Evolutionary conservation across 2,888 invertebrate species (phyloP).

Genomic region (Corythucha ciliata): DNA sequence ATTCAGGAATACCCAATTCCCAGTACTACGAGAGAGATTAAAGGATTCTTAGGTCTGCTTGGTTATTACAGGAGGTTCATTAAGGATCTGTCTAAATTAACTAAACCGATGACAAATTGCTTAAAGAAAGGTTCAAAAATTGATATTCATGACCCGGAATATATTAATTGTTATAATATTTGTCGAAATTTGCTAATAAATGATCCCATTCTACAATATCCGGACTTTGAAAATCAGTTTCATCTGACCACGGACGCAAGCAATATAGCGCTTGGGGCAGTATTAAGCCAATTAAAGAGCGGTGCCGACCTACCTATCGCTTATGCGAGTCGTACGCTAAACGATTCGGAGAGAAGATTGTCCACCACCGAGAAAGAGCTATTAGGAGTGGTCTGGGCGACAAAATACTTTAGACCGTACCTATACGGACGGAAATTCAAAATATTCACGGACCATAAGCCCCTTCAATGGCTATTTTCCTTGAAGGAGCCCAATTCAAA

Average conservation of each 20-base stretch:
- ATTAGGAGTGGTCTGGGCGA: constrained; percentile 4
- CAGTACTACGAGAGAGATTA: neutral
- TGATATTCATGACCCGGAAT: constrained; percentile 6
- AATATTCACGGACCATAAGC: constrained; percentile 7
- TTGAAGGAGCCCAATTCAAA: constrained; percentile 13
- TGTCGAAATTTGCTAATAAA: constrained; percentile 19
- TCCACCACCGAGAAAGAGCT: neutral
- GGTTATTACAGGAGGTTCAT: constrained; percentile 13
- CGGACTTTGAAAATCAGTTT: constrained; percentile 37
- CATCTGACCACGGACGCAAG: constrained; percentile 38
- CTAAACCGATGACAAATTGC: constrained; percentile 34
- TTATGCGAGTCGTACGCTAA: constrained; percentile 40
- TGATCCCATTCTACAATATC: constrained; percentile 34
- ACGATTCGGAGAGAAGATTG: constrained; percentile 25
- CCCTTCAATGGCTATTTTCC: constrained; percentile 17
- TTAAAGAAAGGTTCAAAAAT: constrained; percentile 33
- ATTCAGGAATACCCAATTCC: neutral
- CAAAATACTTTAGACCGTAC: constrained; percentile 3
- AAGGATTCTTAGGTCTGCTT: neutral
- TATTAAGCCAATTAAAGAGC: constrained; percentile 35
- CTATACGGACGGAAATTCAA: neutral
- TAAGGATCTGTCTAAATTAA: constrained; percentile 32
- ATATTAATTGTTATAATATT: constrained; percentile 10
- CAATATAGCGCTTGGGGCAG: constrained; percentile 29
- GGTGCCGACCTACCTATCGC: constrained; percentile 34